Evolutionary conservation across 2,113 vertebrate genomes (phyloP).

Genomic region (Plecturocebus donacophilus): DNA sequence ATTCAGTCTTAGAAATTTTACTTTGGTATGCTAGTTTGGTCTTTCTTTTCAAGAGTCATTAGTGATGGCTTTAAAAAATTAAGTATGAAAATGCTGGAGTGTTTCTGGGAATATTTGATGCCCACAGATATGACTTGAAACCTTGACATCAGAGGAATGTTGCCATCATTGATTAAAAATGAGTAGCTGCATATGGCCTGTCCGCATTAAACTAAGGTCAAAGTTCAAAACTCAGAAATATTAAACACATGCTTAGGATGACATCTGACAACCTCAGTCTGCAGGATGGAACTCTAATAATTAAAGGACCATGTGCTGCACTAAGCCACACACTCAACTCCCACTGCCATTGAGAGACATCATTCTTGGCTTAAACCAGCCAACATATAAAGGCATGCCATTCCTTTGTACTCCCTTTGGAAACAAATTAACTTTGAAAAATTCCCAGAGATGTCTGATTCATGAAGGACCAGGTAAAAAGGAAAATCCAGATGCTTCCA

Average conservation of each 20-base stretch:
- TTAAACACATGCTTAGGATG: slow-evolving; percentile 51
- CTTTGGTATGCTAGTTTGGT: not conserved
- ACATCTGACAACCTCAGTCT: slow-evolving; percentile 47
- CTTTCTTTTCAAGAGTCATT: slow-evolving; percentile 35
- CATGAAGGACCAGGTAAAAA: not conserved
- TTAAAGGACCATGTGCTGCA: not conserved
- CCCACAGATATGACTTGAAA: slow-evolving; percentile 33
- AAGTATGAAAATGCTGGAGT: not conserved
- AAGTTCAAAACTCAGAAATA: slow-evolving; percentile 58
- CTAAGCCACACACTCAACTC: slow-evolving; percentile 21
- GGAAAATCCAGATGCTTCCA: slow-evolving; percentile 27
- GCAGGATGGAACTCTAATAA: slow-evolving; percentile 18
- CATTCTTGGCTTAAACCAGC: slow-evolving; percentile 31
- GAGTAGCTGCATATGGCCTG: slow-evolving; percentile 44
- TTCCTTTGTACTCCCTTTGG: slow-evolving; percentile 21
- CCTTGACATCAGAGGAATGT: not conserved
- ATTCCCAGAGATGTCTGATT: slow-evolving; percentile 45
- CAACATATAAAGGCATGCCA: slow-evolving; percentile 32
- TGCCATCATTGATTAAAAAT: slow-evolving; percentile 39
- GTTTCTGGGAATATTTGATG: slow-evolving; percentile 49
- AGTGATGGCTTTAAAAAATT: slow-evolving; percentile 22
- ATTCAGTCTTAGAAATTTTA: not conserved
- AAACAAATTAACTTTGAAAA: slow-evolving; percentile 61
- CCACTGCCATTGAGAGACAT: not conserved
- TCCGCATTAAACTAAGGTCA: slow-evolving; percentile 58